These are phyloP conservation scores for Macroglossus sobrinus DNA, from an alignment of 2,113 vertebrate species.

Conservation along the genomic window DNA sequence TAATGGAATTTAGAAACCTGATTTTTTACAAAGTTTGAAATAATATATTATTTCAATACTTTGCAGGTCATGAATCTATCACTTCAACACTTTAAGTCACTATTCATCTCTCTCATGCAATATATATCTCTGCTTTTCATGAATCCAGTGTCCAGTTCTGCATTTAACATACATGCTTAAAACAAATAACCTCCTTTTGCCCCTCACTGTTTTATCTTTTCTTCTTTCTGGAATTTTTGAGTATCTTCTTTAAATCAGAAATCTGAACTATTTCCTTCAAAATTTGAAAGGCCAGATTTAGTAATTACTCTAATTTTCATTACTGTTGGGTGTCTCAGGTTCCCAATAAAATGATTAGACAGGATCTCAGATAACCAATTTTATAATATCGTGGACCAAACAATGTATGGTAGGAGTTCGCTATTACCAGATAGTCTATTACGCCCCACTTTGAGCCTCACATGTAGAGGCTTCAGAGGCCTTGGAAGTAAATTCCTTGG, in stretches of 20 bases:
- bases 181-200: neutral
- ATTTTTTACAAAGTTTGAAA: neutral
- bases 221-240: neutral
- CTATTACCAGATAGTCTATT: neutral
- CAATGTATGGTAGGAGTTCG: neutral
- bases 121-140: neutral
- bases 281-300: neutral
- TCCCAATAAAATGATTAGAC: neutral
- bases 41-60: constrained; percentile 32
- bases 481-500: neutral
- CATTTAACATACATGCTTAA: neutral
- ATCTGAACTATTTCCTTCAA: constrained; percentile 21
- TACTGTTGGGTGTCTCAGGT: neutral
- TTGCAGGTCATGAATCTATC: neutral
- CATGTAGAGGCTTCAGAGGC: neutral
- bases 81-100: neutral
- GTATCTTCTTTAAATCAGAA: neutral
- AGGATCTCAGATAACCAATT: neutral
- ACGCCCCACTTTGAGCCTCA: neutral
- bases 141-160: neutral
- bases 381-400: neutral
- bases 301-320: neutral
- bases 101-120: neutral
- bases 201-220: neutral
- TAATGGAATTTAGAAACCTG: neutral